Conservation (phyloP, 37 sponge, comb jelly and placozoan species). For the Aphrocallistes beatrix region DNA sequence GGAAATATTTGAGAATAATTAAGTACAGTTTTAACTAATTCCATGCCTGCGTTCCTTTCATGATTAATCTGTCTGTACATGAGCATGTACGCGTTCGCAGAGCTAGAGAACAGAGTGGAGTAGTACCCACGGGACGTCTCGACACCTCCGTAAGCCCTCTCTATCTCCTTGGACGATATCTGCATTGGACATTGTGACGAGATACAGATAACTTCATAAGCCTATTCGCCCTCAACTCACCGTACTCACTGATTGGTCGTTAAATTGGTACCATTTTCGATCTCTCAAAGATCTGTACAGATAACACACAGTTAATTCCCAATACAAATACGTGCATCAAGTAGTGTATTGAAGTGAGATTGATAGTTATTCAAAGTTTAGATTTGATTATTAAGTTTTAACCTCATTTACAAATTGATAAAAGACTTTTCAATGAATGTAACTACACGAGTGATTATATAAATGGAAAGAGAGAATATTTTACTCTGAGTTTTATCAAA, state of each 20-base stretch:
- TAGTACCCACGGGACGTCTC: slow-evolving; percentile 45
- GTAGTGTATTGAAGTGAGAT: background rate
- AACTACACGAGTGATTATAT: too few species aligned
- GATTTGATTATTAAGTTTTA: too few species aligned
- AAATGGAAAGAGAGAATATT: too few species aligned
- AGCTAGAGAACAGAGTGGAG: slow-evolving; percentile 34
- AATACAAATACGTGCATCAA: slow-evolving; percentile 6
- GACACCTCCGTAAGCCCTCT: slow-evolving; percentile 63
- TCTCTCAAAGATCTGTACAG: slow-evolving; percentile 53
- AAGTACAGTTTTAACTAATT: background rate
- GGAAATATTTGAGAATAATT: background rate
- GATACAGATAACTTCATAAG: background rate
- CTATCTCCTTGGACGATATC: slow-evolving; percentile 50
- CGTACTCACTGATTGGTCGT: slow-evolving; percentile 70
- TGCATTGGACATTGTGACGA: background rate
- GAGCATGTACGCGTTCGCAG: slow-evolving; percentile 94
- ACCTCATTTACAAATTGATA: too few species aligned
- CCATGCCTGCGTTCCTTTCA: slow-evolving; percentile 32
- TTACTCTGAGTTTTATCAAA: too few species aligned
- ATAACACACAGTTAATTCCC: background rate
- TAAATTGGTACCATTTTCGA: slow-evolving; percentile 81
- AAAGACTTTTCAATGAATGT: too few species aligned
- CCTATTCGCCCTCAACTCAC: slow-evolving; percentile 21
- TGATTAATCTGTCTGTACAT: slow-evolving; percentile 69
- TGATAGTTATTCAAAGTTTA: background rate